phyloP scores from a whole-genome alignment of 1,140 invertebrate genomes.

The Diorhabda sublineata region DNA sequence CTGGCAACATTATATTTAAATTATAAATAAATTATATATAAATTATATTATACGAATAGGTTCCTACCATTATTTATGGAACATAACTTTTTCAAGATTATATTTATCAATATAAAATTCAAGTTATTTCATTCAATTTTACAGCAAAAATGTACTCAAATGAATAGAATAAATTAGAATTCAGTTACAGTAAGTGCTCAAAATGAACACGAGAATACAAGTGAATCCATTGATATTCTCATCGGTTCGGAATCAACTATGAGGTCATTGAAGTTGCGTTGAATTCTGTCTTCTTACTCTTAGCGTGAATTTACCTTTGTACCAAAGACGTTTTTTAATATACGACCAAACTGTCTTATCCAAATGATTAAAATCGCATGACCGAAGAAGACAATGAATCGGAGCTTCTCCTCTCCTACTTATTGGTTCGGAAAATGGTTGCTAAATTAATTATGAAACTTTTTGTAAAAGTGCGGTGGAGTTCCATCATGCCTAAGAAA shows the following conservation, averaged over 20 bases:
- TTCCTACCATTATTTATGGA: background rate
- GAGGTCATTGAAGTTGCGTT: background rate
- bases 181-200: no score
- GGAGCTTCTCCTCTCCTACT: background rate
- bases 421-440: background rate
- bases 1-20: no score
- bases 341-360: background rate
- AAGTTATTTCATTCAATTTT: no score
- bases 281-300: background rate
- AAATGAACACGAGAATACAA: no score
- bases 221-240: no score
- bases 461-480: background rate
- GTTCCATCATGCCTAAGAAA: background rate
- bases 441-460: background rate
- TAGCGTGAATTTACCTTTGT: background rate
- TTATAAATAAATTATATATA: no score
- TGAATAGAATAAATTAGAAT: no score
- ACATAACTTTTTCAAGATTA: background rate
- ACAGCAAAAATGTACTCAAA: no score
- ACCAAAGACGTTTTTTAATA: background rate
- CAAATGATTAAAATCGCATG: background rate
- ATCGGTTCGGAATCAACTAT: background rate
- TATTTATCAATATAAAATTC: no score
- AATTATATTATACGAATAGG: background rate
- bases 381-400: no score